Evolutionary conservation across 2,888 invertebrate genomes (phyloP), one percentile per base, ranked within the genome.

Genomic region (Deilephila elpenor): DNA sequence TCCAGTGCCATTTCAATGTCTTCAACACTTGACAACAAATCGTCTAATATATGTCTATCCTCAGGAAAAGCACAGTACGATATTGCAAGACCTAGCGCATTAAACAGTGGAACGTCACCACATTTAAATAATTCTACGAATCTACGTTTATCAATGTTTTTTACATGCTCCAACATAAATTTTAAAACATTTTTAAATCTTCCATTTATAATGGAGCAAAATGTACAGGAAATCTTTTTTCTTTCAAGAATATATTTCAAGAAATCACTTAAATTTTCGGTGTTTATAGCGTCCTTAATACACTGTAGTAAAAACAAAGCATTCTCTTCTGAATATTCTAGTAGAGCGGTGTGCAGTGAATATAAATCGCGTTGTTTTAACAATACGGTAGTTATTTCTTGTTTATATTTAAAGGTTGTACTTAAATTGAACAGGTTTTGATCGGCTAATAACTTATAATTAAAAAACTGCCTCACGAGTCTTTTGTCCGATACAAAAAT

Each of bases 91-190:
- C 59, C 20, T 17, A 78, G 17, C n/a, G 78, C 56, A 74, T 78
- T 78, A 60, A 32, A 73, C 17, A 51, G 32, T 20, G 78, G 78
- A 56, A 77, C 62, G 71, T 78, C 78, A 62, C 62, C 74, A 60
- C 78, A 78, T 19, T 60, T 71, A 20, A 73, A 77, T 29, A 78
- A 71, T n/a, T 78, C 71, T 44, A 71, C 71, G 32, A 78, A 37
- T 64, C 37, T 75, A n/a, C 5, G 20, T 51, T 62, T 72, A 56
- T 72, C 72, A 3, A 53, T 56, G 1, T 34, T 17, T 14, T 72
- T 34, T 34, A 72, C 34, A 20, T 56, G 14, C 32, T 32, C 20
- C n/a, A 72, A 34, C 17, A 72, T 34, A 17, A 20, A 20, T 17
- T 62, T 53, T 19, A 72, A 32, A 62, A 62, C 62, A 7, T n/a